phyloP scores from a whole-genome alignment of 2,888 invertebrate genomes.

The Tiphia femorata region DNA sequence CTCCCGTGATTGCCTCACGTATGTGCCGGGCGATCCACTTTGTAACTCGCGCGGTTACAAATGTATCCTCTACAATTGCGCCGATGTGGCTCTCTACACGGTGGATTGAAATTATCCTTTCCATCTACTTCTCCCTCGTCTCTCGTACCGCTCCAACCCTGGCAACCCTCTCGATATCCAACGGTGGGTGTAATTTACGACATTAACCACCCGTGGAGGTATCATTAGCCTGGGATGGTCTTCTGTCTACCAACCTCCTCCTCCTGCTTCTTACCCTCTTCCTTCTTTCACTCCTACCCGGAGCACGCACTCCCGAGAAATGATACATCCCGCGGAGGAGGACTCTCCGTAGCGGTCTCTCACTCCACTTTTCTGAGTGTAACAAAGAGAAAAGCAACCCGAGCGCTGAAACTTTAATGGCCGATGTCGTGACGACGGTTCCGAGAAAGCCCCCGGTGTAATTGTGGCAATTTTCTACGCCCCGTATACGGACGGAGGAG shows the following conservation, averaged over 20 bases:
- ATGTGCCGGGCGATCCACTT: background rate
- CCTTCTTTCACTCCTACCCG: constrained; percentile 5
- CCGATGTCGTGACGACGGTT: constrained; percentile 26
- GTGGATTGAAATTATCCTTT: too few relatives aligned
- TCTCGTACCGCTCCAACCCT: too few relatives aligned
- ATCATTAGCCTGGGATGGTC: constrained; percentile 24
- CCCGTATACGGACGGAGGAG: constrained; percentile 33
- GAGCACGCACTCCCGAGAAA: background rate
- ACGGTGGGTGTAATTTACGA: constrained; percentile 18
- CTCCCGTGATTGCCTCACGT: too few relatives aligned
- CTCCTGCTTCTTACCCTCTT: background rate
- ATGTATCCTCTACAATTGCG: too few relatives aligned
- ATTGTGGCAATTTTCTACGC: constrained; percentile 43
- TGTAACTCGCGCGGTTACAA: background rate
- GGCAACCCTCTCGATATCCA: constrained; percentile 5
- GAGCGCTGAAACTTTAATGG: constrained; percentile 36
- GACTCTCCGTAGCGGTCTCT: too few relatives aligned
- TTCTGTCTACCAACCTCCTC: background rate
- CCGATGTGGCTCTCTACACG: too few relatives aligned
- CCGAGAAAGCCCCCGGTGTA: constrained; percentile 37
- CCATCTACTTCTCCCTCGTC: too few relatives aligned
- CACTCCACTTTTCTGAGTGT: constrained; percentile 15
- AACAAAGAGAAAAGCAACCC: constrained; percentile 35
- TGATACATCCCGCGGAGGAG: constrained; percentile 12
- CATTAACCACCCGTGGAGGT: constrained; percentile 22